These are phyloP conservation scores for Morbakka virulenta DNA, from an alignment of 30 jellyfish, hydroid and myxozoan species.

Conservation along the genomic window DNA sequence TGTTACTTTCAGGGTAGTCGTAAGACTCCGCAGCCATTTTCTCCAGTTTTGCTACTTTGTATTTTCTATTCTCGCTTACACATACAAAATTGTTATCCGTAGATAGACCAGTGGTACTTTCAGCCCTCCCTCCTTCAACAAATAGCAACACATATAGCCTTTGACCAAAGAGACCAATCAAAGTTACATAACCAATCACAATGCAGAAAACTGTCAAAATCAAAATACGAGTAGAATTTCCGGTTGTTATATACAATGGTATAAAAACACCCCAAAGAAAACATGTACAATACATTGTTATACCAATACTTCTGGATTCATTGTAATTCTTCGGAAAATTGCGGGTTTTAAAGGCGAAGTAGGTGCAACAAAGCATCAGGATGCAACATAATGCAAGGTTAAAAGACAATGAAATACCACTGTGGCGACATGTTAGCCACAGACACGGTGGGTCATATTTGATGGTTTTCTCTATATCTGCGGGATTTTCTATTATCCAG, in stretches of 20 bases:
- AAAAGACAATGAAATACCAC: conserved; percentile 6
- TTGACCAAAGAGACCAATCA: conserved; percentile 84
- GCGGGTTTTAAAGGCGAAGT: conserved; percentile 87
- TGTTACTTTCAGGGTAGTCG: too few species aligned
- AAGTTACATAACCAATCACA: conserved; percentile 61
- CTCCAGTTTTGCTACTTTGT: too few species aligned
- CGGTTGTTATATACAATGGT: conserved; percentile 32
- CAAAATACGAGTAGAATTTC: conserved; percentile 31
- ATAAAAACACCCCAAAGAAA: conserved; percentile 72
- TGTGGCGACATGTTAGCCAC: conserved; percentile 5
- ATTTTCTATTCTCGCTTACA: too few species aligned
- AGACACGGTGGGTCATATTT: neutral
- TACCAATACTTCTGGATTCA: conserved; percentile 87
- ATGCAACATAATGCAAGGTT: conserved; percentile 70
- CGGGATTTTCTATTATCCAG: conserved; percentile 77
- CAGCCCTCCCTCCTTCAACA: conserved; percentile 1
- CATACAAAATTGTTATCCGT: too few species aligned
- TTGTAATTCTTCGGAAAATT: conserved; percentile 88
- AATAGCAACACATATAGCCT: conserved; percentile 39
- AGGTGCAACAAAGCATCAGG: conserved; percentile 82
- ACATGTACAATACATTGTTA: conserved; percentile 91
- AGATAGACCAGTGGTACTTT: too few species aligned
- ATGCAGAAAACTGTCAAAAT: conserved; percentile 53
- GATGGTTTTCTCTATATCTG: conserved; percentile 20
- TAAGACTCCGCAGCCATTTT: too few species aligned